These are phyloP conservation scores for Steinernema hermaphroditum DNA, from an alignment of 2,888 invertebrate genomes.

Conservation along the genomic window DNA sequence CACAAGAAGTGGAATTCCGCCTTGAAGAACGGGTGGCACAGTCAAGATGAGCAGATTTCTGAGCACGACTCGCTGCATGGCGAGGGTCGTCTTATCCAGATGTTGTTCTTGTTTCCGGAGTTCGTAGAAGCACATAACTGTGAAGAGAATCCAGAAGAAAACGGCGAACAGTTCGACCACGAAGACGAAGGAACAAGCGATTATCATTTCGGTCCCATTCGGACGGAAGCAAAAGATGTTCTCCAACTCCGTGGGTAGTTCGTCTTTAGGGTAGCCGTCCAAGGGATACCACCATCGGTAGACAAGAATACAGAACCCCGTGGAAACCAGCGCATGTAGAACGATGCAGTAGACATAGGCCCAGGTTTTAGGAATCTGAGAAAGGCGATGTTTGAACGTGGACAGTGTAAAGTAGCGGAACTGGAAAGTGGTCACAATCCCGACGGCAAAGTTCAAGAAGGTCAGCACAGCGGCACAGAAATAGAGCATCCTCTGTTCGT, in stretches of 20 bases:
- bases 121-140: neutral
- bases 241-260: neutral
- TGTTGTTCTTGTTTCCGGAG: neutral
- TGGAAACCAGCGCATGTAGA: neutral
- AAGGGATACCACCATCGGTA: neutral
- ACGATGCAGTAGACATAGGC: neutral
- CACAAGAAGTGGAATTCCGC: neutral
- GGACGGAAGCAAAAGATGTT: neutral
- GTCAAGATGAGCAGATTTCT: neutral
- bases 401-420: neutral
- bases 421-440: neutral
- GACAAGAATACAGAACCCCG: neutral
- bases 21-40: neutral
- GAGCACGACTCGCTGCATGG: neutral
- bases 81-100: neutral
- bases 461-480: neutral
- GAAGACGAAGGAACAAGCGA: neutral
- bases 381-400: neutral
- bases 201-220: neutral
- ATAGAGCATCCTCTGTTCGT: neutral
- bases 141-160: neutral
- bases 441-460: too few species aligned
- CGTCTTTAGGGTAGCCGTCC: neutral
- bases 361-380: neutral
- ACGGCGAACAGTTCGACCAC: neutral